These are phyloP conservation scores for Thalpophila matura DNA, from an alignment of 2,888 invertebrate species.

Conservation along the genomic window DNA sequence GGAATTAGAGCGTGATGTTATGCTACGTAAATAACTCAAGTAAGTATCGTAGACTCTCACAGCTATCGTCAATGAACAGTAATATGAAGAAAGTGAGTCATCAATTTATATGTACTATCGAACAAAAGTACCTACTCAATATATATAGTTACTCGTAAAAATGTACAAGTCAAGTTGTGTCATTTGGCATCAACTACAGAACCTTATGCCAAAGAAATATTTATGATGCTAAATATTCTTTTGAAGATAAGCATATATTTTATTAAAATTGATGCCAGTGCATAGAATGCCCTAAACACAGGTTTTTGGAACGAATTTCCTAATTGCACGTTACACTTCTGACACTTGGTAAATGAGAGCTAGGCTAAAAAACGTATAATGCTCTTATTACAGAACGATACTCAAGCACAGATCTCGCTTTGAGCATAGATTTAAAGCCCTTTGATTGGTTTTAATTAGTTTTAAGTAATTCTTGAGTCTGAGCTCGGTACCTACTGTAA, in stretches of 20 bases:
- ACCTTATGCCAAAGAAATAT: constrained; percentile 38
- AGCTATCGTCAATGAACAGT: constrained; percentile 10
- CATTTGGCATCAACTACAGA: constrained; percentile 25
- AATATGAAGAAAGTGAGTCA: constrained; percentile 10
- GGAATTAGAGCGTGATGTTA: too few species aligned
- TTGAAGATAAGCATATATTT: constrained; percentile 34
- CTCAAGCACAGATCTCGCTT: too few species aligned
- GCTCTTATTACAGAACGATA: too few species aligned
- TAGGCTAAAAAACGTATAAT: too few species aligned
- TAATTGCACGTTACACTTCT: too few species aligned
- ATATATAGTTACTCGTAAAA: constrained; percentile 6
- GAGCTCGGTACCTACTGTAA: too few species aligned
- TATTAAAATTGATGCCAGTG: not conserved
- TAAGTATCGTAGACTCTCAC: constrained; percentile 1
- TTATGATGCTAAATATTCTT: constrained; percentile 35
- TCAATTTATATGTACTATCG: not conserved
- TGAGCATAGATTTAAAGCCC: too few species aligned
- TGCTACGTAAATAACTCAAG: not conserved
- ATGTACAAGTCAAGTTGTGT: constrained; percentile 1
- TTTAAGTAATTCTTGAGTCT: too few species aligned
- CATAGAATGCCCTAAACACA: too few species aligned
- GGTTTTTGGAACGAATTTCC: too few species aligned
- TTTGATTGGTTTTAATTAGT: too few species aligned
- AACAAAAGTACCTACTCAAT: not conserved
- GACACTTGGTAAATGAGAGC: too few species aligned